Evolutionary conservation across 2,113 vertebrate genomes (phyloP).

Genomic region (Rhinoderma darwinii): DNA sequence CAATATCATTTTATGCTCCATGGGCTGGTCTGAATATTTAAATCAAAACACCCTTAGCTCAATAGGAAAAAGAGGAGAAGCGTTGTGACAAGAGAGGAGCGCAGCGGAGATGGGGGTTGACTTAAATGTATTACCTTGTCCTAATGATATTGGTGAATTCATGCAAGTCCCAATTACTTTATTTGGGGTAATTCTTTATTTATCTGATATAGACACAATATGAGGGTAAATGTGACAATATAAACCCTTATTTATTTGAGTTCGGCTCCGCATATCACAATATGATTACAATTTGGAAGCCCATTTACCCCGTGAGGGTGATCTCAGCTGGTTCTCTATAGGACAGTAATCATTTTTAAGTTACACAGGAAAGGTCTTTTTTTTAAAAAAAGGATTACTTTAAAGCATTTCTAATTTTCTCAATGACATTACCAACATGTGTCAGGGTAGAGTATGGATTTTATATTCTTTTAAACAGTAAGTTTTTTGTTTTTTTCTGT

Average conservation of each 20-base stretch:
- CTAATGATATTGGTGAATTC: slow-evolving; percentile 30
- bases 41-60: slow-evolving; percentile 54
- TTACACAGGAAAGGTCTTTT: too few relatives aligned
- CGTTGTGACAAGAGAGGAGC: neutral
- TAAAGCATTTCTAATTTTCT: too few relatives aligned
- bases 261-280: neutral
- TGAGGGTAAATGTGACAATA: neutral
- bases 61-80: slow-evolving; percentile 24
- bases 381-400: too few relatives aligned
- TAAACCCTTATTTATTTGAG: neutral
- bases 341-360: neutral
- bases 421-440: too few relatives aligned
- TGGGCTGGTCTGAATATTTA: slow-evolving; percentile 57
- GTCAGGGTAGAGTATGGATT: too few relatives aligned
- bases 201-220: neutral
- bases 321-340: neutral
- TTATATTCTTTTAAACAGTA: too few relatives aligned
- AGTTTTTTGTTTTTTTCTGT: too few relatives aligned
- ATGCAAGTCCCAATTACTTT: slow-evolving; percentile 18
- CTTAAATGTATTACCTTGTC: slow-evolving; percentile 36
- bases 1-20: slow-evolving; percentile 56
- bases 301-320: neutral
- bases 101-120: neutral
- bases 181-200: neutral
- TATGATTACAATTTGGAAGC: neutral